Evolutionary conservation across 2,888 invertebrate genomes (phyloP).

Genomic region (Cerastis rubricosa): DNA sequence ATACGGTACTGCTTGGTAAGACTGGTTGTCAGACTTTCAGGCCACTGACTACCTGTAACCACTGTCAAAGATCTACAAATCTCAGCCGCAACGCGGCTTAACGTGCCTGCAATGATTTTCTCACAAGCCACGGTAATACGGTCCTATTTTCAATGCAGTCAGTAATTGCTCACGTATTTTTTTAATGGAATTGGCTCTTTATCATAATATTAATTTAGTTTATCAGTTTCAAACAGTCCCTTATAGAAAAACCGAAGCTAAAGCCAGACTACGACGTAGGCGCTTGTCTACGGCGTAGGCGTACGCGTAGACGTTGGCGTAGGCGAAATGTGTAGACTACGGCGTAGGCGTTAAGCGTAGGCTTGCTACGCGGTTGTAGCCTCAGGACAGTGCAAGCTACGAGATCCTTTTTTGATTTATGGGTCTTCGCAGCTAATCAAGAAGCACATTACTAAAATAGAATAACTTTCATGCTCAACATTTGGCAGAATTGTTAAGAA

Average conservation of each 20-base stretch:
- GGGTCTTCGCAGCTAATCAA: neutral
- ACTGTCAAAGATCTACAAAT: no score
- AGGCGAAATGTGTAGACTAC: neutral
- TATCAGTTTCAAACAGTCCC: neutral
- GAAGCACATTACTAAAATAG: neutral
- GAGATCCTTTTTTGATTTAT: neutral
- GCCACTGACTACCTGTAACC: no score
- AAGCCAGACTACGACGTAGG: neutral
- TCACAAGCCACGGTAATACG: neutral
- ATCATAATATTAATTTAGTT: neutral
- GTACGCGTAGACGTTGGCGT: neutral
- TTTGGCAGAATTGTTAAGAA: neutral
- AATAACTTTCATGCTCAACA: neutral
- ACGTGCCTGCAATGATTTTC: no score
- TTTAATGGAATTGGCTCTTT: neutral
- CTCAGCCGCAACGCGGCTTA: no score
- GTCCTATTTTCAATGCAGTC: neutral
- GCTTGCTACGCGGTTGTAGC: slow-evolving; percentile 30
- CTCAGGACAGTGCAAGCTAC: neutral
- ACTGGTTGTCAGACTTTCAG: no score
- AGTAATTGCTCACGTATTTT: neutral
- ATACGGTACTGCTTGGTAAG: no score
- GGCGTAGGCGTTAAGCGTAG: slow-evolving; percentile 23
- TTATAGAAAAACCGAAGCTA: neutral
- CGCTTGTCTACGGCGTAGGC: slow-evolving; percentile 5